Conservation (phyloP, 1,140 invertebrate species). For the Papilio polyxenes region DNA sequence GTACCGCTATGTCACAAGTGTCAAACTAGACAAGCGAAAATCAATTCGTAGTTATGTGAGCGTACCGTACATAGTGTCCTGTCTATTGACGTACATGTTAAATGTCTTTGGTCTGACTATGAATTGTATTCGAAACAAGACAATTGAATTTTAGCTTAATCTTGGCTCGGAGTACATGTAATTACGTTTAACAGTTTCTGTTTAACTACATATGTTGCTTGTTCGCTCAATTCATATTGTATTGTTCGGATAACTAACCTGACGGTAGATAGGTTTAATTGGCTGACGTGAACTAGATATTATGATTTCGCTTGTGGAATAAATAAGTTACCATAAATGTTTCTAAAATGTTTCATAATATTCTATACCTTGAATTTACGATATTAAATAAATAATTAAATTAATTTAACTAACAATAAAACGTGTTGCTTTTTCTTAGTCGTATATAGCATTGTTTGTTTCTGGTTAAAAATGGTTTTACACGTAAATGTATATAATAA, state of each 20-base stretch:
- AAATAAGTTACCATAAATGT: slow-evolving; percentile 21
- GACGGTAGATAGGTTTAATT: slow-evolving; percentile 75
- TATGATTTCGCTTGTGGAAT: slow-evolving; percentile 63
- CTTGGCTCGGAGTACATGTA: slow-evolving; percentile 54
- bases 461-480: neutral
- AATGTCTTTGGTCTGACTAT: slow-evolving; percentile 39
- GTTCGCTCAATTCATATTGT: slow-evolving; percentile 68
- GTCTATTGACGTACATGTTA: too few relatives aligned
- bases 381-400: too few relatives aligned
- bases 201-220: slow-evolving; percentile 54
- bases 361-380: neutral
- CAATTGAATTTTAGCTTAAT: slow-evolving; percentile 65
- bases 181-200: slow-evolving; percentile 67
- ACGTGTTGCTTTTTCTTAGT: too few relatives aligned
- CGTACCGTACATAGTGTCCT: too few relatives aligned
- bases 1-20: too few relatives aligned
- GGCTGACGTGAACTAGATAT: slow-evolving; percentile 72
- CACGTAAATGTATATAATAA: neutral
- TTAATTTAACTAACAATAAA: too few relatives aligned
- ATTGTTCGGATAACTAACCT: slow-evolving; percentile 69
- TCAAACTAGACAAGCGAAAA: too few relatives aligned
- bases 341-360: neutral
- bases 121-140: slow-evolving; percentile 51
- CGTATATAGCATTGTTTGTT: too few relatives aligned
- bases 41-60: too few relatives aligned